Conservation (phyloP, 2,888 invertebrate species). For the Eupithecia inturbata region DNA sequence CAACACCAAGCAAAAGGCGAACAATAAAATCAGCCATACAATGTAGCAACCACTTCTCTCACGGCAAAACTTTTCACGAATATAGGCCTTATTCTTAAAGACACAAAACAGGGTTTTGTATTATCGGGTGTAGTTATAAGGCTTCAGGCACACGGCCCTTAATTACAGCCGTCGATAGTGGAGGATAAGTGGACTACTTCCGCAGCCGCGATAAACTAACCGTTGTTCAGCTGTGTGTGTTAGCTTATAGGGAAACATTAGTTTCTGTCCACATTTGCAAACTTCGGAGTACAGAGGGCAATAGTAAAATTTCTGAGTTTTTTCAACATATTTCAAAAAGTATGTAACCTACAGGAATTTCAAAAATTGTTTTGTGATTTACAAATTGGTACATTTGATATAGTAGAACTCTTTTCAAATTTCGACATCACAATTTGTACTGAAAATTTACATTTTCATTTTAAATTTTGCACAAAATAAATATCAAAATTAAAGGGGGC, state of each 20-base stretch:
- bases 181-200: conserved; percentile 35
- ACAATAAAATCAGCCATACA: background rate
- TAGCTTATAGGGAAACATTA: background rate
- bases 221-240: conserved; percentile 3
- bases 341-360: too few relatives aligned
- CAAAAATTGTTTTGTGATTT: too few relatives aligned
- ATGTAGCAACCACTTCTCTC: background rate
- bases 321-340: too few relatives aligned
- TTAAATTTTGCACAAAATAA: too few relatives aligned
- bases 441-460: too few relatives aligned
- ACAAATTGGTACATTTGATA: too few relatives aligned
- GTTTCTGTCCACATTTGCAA: background rate
- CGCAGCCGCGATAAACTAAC: conserved; percentile 30
- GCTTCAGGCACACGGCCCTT: conserved; percentile 32
- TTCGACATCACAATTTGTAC: too few relatives aligned
- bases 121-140: conserved; percentile 21
- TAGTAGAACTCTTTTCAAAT: too few relatives aligned
- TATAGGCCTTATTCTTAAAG: background rate
- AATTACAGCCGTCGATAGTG: conserved; percentile 34
- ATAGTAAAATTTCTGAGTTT: too few relatives aligned
- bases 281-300: too few relatives aligned
- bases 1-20: background rate
- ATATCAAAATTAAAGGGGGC: too few relatives aligned
- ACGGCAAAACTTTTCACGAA: background rate
- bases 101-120: background rate